A percentile compares a stretch with the other conserved stretches of the same genome.
phyloP scores from a whole-genome alignment of 2,113 vertebrate species.

The Ciconia maguari region DNA sequence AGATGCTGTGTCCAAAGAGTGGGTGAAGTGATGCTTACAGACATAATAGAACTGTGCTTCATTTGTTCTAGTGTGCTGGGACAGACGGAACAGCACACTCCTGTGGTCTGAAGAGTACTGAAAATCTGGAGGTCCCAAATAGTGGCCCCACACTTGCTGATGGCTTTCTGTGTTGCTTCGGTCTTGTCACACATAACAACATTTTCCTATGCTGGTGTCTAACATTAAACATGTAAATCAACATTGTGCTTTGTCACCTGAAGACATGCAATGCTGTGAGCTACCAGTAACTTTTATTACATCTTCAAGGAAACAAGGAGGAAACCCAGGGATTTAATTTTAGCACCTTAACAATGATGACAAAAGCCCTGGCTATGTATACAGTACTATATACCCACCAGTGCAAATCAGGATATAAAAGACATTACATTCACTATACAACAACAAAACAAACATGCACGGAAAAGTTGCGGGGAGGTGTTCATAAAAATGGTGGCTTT shows the following conservation, averaged over 20 bases:
- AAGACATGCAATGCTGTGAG: neutral
- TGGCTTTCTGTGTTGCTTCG: neutral
- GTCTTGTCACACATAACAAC: neutral
- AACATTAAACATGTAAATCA: neutral
- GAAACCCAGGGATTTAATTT: neutral
- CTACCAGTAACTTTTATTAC: neutral
- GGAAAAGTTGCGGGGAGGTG: neutral
- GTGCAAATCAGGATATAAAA: neutral
- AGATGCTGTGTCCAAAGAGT: slow-evolving; percentile 37
- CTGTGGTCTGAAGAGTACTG: neutral
- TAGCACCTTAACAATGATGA: neutral
- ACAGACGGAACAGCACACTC: slow-evolving; percentile 25
- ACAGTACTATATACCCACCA: neutral
- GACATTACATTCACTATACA: neutral
- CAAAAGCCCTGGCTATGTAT: neutral
- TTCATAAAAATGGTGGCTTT: neutral
- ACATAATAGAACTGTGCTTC: slow-evolving; percentile 11
- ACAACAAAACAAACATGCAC: neutral
- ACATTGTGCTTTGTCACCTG: neutral
- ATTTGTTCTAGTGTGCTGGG: slow-evolving; percentile 26
- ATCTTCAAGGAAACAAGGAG: neutral
- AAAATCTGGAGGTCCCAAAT: neutral
- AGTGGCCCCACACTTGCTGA: neutral
- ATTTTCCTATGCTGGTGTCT: neutral
- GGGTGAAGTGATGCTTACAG: slow-evolving; percentile 29